Evolutionary conservation across 2,113 vertebrate genomes (phyloP).

Genomic region (Geococcyx californianus): DNA sequence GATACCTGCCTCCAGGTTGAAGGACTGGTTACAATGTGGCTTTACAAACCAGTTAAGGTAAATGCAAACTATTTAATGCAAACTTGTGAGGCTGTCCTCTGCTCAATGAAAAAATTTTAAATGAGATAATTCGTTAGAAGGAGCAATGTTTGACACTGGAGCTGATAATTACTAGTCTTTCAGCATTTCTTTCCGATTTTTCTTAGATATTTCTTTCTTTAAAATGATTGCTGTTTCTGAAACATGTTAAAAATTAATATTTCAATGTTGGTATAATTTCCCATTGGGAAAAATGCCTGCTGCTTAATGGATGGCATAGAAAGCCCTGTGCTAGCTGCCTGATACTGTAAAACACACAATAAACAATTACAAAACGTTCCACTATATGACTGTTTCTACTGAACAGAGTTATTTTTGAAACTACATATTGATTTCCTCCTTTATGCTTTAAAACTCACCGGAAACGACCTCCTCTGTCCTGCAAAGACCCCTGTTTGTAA

Average conservation of each 20-base stretch:
- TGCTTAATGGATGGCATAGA: neutral
- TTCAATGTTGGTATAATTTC: neutral
- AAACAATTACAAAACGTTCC: neutral
- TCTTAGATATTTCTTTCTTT: neutral
- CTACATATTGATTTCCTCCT: neutral
- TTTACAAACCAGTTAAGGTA: neutral
- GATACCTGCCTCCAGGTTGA: neutral
- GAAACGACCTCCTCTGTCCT: neutral
- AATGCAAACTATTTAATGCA: neutral
- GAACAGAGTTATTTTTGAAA: constrained; percentile 25
- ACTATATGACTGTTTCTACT: neutral
- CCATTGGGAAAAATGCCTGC: neutral
- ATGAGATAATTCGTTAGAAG: neutral
- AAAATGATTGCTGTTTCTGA: neutral
- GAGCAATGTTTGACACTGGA: neutral
- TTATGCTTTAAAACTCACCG: neutral
- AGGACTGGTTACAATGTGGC: neutral
- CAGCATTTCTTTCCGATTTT: neutral
- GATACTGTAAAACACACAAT: neutral
- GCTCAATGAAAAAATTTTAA: neutral
- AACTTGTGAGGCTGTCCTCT: neutral
- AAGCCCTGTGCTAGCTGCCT: neutral
- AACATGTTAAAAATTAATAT: neutral
- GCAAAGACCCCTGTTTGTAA: neutral
- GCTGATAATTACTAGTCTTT: neutral